These are phyloP conservation scores for Megalurothrips usitatus DNA, from an alignment of 2,888 invertebrate species.

Conservation along the genomic window DNA sequence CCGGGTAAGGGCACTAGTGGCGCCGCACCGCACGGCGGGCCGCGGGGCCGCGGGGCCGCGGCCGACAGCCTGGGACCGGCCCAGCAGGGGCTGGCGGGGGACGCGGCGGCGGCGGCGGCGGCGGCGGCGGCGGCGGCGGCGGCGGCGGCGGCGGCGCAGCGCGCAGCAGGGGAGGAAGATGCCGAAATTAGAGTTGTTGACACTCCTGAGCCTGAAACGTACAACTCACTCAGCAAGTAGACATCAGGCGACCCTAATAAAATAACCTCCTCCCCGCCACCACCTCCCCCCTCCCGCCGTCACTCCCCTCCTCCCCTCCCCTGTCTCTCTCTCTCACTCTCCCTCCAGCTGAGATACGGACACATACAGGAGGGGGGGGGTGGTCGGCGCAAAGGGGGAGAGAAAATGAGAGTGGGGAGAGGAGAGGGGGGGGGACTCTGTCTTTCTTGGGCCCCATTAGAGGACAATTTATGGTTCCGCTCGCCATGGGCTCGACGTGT, in stretches of 20 bases:
- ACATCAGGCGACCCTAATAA: not conserved
- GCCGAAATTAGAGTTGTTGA: slow-evolving; percentile 25
- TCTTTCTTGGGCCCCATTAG: slow-evolving; percentile 3
- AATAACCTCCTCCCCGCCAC: not conserved
- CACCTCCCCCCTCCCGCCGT: no score
- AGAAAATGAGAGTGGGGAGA: not conserved
- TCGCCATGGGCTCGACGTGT: not conserved
- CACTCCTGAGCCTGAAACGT: slow-evolving; percentile 22
- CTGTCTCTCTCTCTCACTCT: no score
- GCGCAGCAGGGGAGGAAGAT: not conserved
- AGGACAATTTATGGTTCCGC: slow-evolving; percentile 21
- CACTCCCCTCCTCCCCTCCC: no score
- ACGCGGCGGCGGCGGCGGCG: not conserved
- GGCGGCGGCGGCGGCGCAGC: not conserved
- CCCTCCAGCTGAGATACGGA: not conserved
- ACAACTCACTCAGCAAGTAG: slow-evolving; percentile 22
- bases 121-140: no score
- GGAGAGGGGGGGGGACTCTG: not conserved
- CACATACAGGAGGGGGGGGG: not conserved
- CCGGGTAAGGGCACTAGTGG: no score
- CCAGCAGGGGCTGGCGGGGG: not conserved
- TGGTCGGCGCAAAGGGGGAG: not conserved
- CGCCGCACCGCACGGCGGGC: no score
- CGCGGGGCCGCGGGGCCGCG: no score
- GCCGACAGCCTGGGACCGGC: not conserved